A percentile compares a stretch with the other conserved stretches of the same genome.
Evolutionary conservation across 2,797 vertebrate species (phyloP).

Genomic region (Ctenochaetus hawaiiensis): DNA sequence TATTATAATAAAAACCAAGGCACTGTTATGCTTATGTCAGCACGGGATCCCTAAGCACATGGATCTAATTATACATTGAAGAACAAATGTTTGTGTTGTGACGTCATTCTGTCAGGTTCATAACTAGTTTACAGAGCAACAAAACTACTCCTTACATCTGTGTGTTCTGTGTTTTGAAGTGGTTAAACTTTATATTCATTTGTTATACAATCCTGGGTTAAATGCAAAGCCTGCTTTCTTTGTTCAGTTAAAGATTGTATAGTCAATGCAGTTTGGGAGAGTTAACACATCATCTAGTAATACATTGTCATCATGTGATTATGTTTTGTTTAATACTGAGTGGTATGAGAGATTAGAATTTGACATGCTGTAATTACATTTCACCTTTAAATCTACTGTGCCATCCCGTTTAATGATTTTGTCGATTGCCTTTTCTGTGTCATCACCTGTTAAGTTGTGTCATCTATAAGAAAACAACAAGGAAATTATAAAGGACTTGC

Average conservation of each 20-base stretch:
- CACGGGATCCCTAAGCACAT: not conserved
- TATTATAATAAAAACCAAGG: not conserved
- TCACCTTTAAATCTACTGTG: not conserved
- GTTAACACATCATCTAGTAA: too few relatives aligned
- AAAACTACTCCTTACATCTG: too few relatives aligned
- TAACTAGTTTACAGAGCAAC: too few relatives aligned
- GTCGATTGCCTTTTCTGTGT: not conserved
- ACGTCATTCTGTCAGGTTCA: not conserved
- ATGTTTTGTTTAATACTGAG: too few relatives aligned
- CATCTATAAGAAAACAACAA: not conserved
- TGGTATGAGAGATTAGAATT: too few relatives aligned
- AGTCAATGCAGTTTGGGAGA: not conserved
- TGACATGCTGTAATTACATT: not conserved
- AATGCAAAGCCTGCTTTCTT: not conserved
- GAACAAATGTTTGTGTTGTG: not conserved
- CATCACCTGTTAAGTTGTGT: not conserved
- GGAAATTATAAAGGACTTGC: not conserved
- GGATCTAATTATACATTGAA: not conserved
- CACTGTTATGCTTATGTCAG: not conserved
- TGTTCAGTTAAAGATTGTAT: not conserved
- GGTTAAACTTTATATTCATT: not conserved
- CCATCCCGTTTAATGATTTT: not conserved
- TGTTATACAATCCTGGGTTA: not conserved
- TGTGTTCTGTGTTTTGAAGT: not conserved
- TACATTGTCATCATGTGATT: too few relatives aligned